Conservation (phyloP, 2,888 invertebrate genomes). For the Eumerus sabulonum region DNA sequence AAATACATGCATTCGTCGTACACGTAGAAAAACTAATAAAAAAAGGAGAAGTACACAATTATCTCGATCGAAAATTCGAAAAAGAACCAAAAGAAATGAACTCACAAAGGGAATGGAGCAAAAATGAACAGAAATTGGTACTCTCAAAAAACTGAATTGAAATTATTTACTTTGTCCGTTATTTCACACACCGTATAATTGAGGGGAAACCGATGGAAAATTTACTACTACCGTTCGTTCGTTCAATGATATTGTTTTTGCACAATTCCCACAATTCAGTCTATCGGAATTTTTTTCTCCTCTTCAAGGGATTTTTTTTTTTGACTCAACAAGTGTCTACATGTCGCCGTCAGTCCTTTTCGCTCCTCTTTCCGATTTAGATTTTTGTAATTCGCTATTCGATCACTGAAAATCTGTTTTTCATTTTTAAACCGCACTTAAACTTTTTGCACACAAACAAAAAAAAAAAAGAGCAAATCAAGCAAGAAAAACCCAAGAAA, state of each 20-base stretch:
- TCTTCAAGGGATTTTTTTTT: not conserved
- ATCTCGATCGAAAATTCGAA: constrained; percentile 41
- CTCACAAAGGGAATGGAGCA: constrained; percentile 9
- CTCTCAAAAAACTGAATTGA: constrained; percentile 30
- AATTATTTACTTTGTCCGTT: constrained; percentile 9
- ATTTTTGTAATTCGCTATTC: constrained; percentile 29
- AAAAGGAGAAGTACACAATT: constrained; percentile 36
- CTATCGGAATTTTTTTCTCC: constrained; percentile 13
- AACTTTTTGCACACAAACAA: too few relatives aligned
- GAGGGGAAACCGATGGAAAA: constrained; percentile 7
- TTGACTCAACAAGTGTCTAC: constrained; percentile 64
- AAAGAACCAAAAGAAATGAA: constrained; percentile 60
- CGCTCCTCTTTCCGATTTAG: constrained; percentile 44
- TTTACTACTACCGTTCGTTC: too few relatives aligned
- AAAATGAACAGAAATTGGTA: constrained; percentile 56
- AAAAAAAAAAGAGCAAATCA: constrained; percentile 25
- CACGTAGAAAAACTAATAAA: constrained; percentile 27
- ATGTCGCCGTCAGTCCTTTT: constrained; percentile 34
- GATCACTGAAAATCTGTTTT: too few relatives aligned
- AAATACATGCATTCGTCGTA: not conserved
- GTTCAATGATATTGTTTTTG: too few relatives aligned
- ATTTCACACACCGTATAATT: constrained; percentile 10
- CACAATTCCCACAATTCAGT: too few relatives aligned
- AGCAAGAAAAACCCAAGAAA: constrained; percentile 9
- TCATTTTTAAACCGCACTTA: too few relatives aligned